phyloP scores from a whole-genome alignment of 2,888 invertebrate species.

The Drosophila peninsularis region DNA sequence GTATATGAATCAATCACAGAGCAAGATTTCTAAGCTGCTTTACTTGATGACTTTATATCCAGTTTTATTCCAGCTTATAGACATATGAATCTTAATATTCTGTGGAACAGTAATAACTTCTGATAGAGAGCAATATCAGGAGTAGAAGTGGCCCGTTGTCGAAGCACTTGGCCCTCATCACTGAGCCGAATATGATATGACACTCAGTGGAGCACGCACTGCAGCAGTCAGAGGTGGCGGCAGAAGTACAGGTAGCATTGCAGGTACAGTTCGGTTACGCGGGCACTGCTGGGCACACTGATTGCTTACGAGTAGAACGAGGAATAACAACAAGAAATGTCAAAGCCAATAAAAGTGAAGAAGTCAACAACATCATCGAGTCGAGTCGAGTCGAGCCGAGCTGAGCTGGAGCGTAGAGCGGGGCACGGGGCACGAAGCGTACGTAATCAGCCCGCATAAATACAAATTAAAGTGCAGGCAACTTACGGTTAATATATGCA shows the following conservation, averaged over 20 bases:
- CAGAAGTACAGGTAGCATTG: conserved; percentile 21
- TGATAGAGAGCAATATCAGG: too few relatives aligned
- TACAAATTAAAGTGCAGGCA: conserved; percentile 75
- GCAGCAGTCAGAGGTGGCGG: neutral
- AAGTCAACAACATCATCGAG: conserved; percentile 63
- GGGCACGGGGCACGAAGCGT: conserved; percentile 7
- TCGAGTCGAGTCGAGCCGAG: neutral
- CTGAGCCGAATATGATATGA: neutral
- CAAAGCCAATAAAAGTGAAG: conserved; percentile 55
- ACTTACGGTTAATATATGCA: conserved; percentile 71
- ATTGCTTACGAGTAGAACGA: conserved; percentile 16
- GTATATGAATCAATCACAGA: too few relatives aligned
- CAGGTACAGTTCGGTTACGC: conserved; percentile 61
- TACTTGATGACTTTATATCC: too few relatives aligned
- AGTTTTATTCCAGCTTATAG: too few relatives aligned
- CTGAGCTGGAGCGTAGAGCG: conserved; percentile 3
- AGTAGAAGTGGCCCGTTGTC: neutral
- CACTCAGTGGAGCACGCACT: conserved; percentile 4
- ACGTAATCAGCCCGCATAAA: conserved; percentile 76
- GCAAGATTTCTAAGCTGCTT: too few relatives aligned
- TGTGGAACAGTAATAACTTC: too few relatives aligned
- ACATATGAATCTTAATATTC: too few relatives aligned
- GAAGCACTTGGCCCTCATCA: neutral
- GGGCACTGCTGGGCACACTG: conserved; percentile 14
- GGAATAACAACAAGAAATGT: conserved; percentile 33